phyloP scores from a whole-genome alignment of 2,888 invertebrate genomes.

The Lochmaea crataegi region DNA sequence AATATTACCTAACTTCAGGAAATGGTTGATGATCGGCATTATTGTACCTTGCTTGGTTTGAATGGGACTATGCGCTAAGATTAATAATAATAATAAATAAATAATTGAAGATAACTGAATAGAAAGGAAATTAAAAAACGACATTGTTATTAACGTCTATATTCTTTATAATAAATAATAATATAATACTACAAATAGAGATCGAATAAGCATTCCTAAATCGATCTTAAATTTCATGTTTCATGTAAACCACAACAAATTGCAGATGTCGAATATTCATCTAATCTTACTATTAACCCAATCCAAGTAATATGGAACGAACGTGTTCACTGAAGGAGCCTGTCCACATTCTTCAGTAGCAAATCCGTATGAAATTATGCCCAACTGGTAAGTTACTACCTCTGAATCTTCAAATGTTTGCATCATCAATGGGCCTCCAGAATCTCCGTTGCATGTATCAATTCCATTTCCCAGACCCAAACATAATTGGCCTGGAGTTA shows the following conservation, averaged over 20 bases:
- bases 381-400: conserved; percentile 70
- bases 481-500: conserved; percentile 72
- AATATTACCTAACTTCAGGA: too few species aligned
- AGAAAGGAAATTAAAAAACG: too few species aligned
- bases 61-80: too few species aligned
- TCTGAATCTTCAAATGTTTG: conserved; percentile 61
- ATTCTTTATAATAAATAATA: too few species aligned
- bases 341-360: conserved; percentile 68
- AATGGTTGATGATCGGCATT: too few species aligned
- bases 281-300: conserved; percentile 69
- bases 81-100: too few species aligned
- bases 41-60: too few species aligned
- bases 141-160: too few species aligned
- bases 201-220: not conserved
- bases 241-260: too few species aligned
- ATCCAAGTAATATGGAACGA: conserved; percentile 70
- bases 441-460: conserved; percentile 81
- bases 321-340: conserved; percentile 77
- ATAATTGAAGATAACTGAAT: too few species aligned
- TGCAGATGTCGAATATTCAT: not conserved
- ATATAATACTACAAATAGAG: too few species aligned
- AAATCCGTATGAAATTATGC: conserved; percentile 76
- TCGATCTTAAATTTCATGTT: not conserved
- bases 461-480: conserved; percentile 76
- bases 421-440: conserved; percentile 81